Base-by-base conservation (phyloP, 2,888 invertebrate species). In the Ochropacha duplaris region DNA sequence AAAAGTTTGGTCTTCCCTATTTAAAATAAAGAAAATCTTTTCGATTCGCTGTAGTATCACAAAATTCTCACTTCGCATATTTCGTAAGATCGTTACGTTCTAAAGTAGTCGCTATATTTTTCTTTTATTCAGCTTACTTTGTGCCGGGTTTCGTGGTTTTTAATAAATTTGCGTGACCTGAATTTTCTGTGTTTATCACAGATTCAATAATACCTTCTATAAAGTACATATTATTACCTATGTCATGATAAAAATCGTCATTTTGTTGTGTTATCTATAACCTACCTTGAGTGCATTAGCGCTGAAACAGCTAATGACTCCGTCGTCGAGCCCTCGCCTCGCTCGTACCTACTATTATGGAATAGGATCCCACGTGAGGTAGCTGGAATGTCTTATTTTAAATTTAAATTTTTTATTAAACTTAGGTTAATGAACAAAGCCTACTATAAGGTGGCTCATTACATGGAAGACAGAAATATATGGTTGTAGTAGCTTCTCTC, bases 91-190 rank as follows among this genome's bases (percentile, higher is more conserved):
- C 70, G 68, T 65, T 64, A 59, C 60, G 66, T 65, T 80, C 72
- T 70, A 83, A 82, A 78, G 75, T 71, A 77, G 73, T 69, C 73
- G 76, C 71, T 75, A 78, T 81, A 81, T 82, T 83, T 84, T 81
- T 81, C 78, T 81, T 81, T 82, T 83, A 83, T 83, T 84, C 81
- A 78, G 73, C 74, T 81, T 80, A 80, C 79, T 81, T 81, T 76
- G 75, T 72, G 71, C 74, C 74, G 72, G 66, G 81, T 80, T 84
- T 84, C 79, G 74, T 66, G 65, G 83, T 81, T 81, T 82, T 87
- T 84, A 86, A 86, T 86, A 84, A 82, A 84, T 86, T 85, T 87
- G 83, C 84, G 85, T 84, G 87, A 85, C 86, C 84, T 73, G 78
- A 66, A 75, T 71, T 71, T 24, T 24, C 5, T 2, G 2, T 68